phyloP scores from a whole-genome alignment of 2,888 invertebrate genomes.

The Dysmachus trigonus region DNA sequence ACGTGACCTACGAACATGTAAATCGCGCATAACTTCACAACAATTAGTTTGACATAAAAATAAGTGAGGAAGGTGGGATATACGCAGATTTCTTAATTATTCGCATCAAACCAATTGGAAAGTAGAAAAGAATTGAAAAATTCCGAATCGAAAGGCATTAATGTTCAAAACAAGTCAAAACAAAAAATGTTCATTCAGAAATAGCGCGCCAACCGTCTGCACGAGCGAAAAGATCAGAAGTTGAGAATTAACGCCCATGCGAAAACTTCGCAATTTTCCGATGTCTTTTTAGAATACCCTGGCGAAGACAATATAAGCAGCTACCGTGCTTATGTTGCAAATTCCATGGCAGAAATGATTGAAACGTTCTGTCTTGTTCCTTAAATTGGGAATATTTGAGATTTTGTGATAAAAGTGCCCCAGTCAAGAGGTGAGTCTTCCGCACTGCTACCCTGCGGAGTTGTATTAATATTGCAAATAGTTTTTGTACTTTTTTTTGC shows the following conservation, averaged over 20 bases:
- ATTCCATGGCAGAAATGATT: background rate
- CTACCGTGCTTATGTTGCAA: background rate
- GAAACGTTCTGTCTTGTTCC: background rate
- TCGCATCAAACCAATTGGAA: background rate
- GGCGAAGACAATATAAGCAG: background rate
- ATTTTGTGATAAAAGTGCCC: background rate
- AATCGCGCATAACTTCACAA: background rate
- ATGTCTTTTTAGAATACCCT: background rate
- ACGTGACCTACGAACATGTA: background rate
- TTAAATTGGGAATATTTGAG: background rate
- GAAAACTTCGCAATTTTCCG: conserved; percentile 3
- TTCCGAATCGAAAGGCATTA: background rate
- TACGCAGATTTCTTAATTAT: conserved; percentile 24
- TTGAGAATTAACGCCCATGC: conserved; percentile 26
- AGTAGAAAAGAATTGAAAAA: background rate
- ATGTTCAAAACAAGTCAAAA: background rate
- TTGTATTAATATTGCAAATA: background rate
- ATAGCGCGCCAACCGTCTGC: background rate
- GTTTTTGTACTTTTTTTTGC: background rate
- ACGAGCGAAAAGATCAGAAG: background rate
- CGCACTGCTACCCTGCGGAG: background rate
- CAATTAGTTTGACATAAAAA: conserved; percentile 14
- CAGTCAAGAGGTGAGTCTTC: background rate
- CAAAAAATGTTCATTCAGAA: background rate
- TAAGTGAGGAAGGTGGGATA: background rate